Evolutionary conservation across 2,797 vertebrate genomes (phyloP).

Genomic region (Atherinosoma microstoma): DNA sequence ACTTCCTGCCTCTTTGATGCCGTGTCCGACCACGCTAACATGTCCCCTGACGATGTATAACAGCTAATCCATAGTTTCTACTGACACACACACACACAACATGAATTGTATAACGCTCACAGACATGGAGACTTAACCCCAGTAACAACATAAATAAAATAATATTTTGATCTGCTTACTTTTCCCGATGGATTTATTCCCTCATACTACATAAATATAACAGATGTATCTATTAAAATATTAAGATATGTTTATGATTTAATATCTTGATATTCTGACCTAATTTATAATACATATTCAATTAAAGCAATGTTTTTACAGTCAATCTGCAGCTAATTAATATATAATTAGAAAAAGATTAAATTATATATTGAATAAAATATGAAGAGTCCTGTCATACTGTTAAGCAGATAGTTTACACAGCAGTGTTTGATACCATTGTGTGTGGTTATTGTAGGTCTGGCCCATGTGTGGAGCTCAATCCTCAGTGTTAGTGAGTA

Average conservation of each 20-base stretch:
- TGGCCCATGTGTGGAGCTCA: conserved; percentile 33
- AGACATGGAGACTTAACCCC: conserved; percentile 39
- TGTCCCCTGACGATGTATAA: conserved; percentile 78
- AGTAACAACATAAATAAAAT: conserved; percentile 58
- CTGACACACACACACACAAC: conserved; percentile 30
- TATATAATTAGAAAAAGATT: conserved; percentile 24
- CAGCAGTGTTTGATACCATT: conserved; percentile 35
- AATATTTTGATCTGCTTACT: conserved; percentile 28
- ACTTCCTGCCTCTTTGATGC: conserved; percentile 82
- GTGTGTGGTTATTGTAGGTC: conserved; percentile 43
- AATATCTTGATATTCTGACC: conserved; percentile 11
- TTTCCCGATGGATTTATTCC: conserved; percentile 9
- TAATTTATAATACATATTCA: background rate
- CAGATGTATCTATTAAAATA: conserved; percentile 1
- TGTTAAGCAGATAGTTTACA: conserved; percentile 30
- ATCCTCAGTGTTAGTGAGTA: conserved; percentile 57
- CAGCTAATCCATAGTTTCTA: conserved; percentile 78
- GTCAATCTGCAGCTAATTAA: background rate
- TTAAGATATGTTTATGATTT: background rate
- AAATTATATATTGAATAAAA: background rate
- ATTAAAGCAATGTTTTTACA: background rate
- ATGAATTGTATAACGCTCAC: conserved; percentile 50
- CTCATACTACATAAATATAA: conserved; percentile 13
- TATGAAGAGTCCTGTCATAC: background rate
- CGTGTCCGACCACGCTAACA: conserved; percentile 70